Base-by-base conservation (phyloP, 2,888 invertebrate genomes). In the Tholera decimalis region DNA sequence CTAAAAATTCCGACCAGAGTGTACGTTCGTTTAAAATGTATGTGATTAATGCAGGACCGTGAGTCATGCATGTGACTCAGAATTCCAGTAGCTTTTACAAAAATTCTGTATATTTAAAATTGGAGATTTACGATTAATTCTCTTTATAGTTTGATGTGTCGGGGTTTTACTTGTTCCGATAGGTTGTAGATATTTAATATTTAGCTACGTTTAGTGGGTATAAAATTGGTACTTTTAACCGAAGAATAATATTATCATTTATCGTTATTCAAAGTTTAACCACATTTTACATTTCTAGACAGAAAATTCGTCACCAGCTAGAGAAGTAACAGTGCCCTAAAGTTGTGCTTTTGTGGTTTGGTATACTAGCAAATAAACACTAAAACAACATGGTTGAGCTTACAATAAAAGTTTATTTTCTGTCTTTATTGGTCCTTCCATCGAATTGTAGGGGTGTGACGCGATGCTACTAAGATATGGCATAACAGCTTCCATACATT, bases 11-110 rank as follows among this genome's bases (percentile, higher is more conserved):
- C 28, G 2, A 41, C 22, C 44, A 44, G 20, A 28, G 39, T 39
- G 26, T 37, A 50, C 30, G 55, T 53, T 22, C 53, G 30, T 73
- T 73, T 41, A 57, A 73, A 66, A 57, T 59, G 44, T 65, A 22
- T 35, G 47, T 78, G 73, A 74, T 78, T 73, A 74, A 78, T 78
- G 20, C 53, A 30, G 11, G 30, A 30, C 47, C 41, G 47, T 73
- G 61, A 75, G 13, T 73, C 70, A 73, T 54, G n/a, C 9, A 50
- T 11, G 41, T 72, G 72, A 72, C 20, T 76, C 72, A 76, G 30
- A 26, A 44, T 37, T 41, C 39, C 9, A 26, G 43, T 43, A 60
- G 20, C 35, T 47, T 59, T 59, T 44, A 43, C 11, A 8, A 1
- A 28, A 56, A 59, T 22, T 51, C 8, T 47, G 54, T 30, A 28